Base-by-base conservation (phyloP, 2,888 invertebrate species). In the Idaea aversata region DNA sequence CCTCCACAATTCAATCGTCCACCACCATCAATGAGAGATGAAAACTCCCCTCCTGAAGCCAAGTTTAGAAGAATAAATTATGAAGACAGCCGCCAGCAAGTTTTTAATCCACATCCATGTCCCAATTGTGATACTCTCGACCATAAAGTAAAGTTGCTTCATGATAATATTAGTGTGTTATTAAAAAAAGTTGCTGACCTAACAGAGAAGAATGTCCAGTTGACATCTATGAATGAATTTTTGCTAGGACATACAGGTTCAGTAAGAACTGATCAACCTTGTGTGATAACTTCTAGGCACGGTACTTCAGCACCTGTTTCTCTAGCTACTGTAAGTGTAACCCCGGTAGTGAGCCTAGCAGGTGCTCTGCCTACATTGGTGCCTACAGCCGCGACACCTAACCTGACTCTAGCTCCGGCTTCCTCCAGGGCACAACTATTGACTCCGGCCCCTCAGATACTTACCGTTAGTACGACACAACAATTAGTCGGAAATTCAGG, bases 171-270 rank as follows among this genome's bases (percentile, higher is more conserved):
- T 60, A 91, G 88, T 83, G 88, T 93, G n/a, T 75, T 93, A 65
- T 73, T 93, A 58, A 91, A 91, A 70, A 92, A 88, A 79, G 86
- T 93, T 68, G 85, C 86, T 70, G 93, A 93, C 69, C 82, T 93
- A 68, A 85, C 88, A 64, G 92, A 92, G 73, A 93, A 93, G 70
- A 93, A 93, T 87, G 74, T 83, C 60, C 93, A 93, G 65, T 75
- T 93, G 47, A 89, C 92, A 63, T 87, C 90, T 57, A 93, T 93
- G 93, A 93, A 93, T 87, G 93, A 93, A 74, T 91, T 92, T 84
- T 80, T 93, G 71, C 72, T 93, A 62, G 87, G 86, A 74, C 93
- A 47, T 47, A 90, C 91, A 62, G 87, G 90, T 66, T 86, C 90
- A 61, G 77, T 91, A 16, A 84, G 91, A 76, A 80, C 80, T 69